Conservation (phyloP, 1,140 invertebrate species). For the Hydropsyche tenuis region DNA sequence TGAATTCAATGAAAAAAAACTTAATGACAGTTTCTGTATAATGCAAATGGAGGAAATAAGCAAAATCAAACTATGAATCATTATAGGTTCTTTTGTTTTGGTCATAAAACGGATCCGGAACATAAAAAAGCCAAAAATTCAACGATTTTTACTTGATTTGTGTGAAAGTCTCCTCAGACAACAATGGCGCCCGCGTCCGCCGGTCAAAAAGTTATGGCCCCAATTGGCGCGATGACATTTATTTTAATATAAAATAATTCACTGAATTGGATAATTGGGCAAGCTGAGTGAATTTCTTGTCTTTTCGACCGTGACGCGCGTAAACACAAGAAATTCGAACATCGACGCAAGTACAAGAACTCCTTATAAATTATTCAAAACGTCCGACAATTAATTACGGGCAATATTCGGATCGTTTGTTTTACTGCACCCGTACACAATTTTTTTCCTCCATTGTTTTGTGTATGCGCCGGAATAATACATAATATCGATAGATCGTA, state of each 20-base stretch:
- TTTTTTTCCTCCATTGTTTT: constrained; percentile 6
- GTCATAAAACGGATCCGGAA: not conserved
- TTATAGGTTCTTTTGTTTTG: too few relatives aligned
- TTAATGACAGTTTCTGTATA: too few relatives aligned
- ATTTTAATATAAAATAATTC: constrained; percentile 51
- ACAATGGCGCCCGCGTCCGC: constrained; percentile 41
- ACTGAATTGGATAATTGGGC: constrained; percentile 50
- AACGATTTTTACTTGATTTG: not conserved
- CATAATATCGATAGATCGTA: constrained; percentile 1
- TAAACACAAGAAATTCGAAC: not conserved
- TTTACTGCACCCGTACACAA: constrained; percentile 3
- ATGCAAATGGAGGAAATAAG: too few relatives aligned
- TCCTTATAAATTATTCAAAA: constrained; percentile 36
- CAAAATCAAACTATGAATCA: too few relatives aligned
- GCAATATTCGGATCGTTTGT: constrained; percentile 26
- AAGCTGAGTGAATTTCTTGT: constrained; percentile 15
- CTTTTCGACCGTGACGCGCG: not conserved
- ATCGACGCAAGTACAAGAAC: not conserved
- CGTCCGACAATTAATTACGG: constrained; percentile 32
- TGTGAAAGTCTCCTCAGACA: constrained; percentile 30
- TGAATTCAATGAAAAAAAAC: too few relatives aligned
- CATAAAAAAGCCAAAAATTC: not conserved
- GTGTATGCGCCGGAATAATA: constrained; percentile 9
- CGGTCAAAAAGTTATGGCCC: constrained; percentile 44
- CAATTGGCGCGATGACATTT: constrained; percentile 49